Evolutionary conservation across 2,113 vertebrate species (phyloP).

Genomic region (Tragelaphus imberbis): DNA sequence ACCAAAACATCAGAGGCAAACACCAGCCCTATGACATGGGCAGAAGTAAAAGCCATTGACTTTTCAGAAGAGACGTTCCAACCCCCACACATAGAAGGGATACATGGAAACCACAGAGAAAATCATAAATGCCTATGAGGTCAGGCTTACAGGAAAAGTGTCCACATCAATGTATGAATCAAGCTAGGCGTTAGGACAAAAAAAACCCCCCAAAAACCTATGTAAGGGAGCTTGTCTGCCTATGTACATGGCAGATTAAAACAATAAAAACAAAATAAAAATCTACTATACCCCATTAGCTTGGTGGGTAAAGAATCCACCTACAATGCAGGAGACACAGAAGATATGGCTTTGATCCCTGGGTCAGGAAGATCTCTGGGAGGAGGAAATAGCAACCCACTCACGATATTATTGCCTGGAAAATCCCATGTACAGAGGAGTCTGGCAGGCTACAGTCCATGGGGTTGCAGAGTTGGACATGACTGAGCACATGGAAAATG

Average conservation of each 20-base stretch:
- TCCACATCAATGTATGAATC: no score
- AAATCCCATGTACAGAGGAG: background rate
- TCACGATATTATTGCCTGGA: background rate
- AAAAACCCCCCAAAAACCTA: background rate
- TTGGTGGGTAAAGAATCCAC: background rate
- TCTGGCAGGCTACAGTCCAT: background rate
- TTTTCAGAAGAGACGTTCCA: background rate
- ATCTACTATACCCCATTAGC: background rate
- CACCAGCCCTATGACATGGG: background rate
- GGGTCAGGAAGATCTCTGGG: background rate
- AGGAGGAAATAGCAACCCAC: background rate
- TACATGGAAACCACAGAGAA: background rate
- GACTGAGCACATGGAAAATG: background rate
- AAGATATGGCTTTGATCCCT: background rate
- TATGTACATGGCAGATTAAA: background rate
- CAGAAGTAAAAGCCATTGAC: background rate
- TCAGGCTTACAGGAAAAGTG: background rate
- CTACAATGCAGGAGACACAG: background rate
- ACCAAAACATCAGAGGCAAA: background rate
- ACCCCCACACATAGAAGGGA: accelerated
- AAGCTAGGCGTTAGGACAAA: background rate
- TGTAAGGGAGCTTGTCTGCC: background rate
- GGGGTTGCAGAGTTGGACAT: background rate
- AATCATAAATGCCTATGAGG: accelerated
- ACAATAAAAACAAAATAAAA: background rate